Evolutionary conservation across 2,113 vertebrate genomes (phyloP), one percentile per base, ranked within the genome.

Genomic region (Indicator maculatus): DNA sequence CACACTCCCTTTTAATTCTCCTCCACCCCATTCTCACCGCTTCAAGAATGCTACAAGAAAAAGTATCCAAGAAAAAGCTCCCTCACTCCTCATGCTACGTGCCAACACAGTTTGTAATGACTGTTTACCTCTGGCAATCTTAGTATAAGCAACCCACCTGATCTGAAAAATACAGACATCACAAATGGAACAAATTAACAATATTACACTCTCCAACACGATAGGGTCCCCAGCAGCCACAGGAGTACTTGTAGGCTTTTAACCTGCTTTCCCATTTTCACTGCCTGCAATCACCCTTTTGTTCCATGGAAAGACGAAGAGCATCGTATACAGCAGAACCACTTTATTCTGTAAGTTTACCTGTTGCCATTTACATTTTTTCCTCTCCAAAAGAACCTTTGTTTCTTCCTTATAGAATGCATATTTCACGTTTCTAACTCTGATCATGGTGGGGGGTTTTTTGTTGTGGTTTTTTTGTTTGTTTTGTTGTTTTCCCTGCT

Each of bases 151-250:
- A 74, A 70, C 12, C 23, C 41, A 63, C 26, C 44, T 28, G 47
- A 59, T 15, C n/a, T 41, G 38, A 78, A 86, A 89, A 44, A 70
- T 5, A 7, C 50, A 36, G 15, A 72, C 41, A 28, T 47, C 38
- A 67, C 6, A 74, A 80, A 70, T 0, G 3, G 30, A 75, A 80
- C 20, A 76, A 60, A 56, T n/a, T 24, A 66, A 70, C 20, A 59
- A 27, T 19, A 60, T 18, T 21, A 76, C 66, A 26, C 8, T 3
- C 11, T 33, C 65, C 45, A 41, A 76, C 3, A 16, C 26, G 31
- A 39, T 1, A 0, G 4, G 20, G 12, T 65, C 38, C n/a, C 39
- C 9, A 15, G 47, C 9, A 60, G n/a, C 14, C 20, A 23, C 0
- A 0, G 50, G 6, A 50, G 27, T 18, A 52, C 60, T 16, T 24